Base-by-base conservation (phyloP, 1,140 invertebrate species). In the Pachyrhynchus sulphureomaculatus region DNA sequence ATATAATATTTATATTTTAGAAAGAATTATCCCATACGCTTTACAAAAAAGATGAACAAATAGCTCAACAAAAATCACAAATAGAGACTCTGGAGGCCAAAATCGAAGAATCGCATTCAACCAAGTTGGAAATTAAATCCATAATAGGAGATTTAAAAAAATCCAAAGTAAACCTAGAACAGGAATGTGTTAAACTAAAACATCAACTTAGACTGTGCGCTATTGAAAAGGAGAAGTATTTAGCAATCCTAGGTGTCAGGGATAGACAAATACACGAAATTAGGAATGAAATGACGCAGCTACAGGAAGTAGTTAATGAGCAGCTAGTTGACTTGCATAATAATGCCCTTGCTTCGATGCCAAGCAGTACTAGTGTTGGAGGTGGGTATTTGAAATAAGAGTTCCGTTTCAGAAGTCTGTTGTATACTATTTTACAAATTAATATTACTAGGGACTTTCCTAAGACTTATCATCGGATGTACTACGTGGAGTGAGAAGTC, bases 261-360 rank as follows among this genome's bases (percentile, higher is more conserved):
- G 69, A 76, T 61, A 36, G 51, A 18, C 73, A 76, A 59, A 71
- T 76, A 20, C 70, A 67, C 41, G 75, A 76, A 44, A 72, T 76
- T 29, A 58, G 68, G 24, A 54, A 63, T n/a, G 75, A 76, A 66
- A 74, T 75, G 70, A 64, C 57, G 6, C 65, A 72, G 36, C 52
- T 76, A 37, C 75, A 75, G 64, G 67, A 74, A 13, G 64, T 74
- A 5, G 70, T 76, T 8, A 69, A 68, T 41, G 65, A 71, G 26
- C 72, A 74, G 52, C 39, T 76, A 33, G 45, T 66, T 10, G 72
- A 74, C 21, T 53, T 75, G 12, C 69, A 74, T 34, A 72, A 67
- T 37, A 51, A 64, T 21, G 62, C 66, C 18, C 51, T 60, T 3
- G 23, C 32, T 6, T 42, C 44, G 1, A 20, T 62, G 18, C 58